Base-by-base conservation (phyloP, 2,113 vertebrate genomes). In the Stercorarius parasiticus region DNA sequence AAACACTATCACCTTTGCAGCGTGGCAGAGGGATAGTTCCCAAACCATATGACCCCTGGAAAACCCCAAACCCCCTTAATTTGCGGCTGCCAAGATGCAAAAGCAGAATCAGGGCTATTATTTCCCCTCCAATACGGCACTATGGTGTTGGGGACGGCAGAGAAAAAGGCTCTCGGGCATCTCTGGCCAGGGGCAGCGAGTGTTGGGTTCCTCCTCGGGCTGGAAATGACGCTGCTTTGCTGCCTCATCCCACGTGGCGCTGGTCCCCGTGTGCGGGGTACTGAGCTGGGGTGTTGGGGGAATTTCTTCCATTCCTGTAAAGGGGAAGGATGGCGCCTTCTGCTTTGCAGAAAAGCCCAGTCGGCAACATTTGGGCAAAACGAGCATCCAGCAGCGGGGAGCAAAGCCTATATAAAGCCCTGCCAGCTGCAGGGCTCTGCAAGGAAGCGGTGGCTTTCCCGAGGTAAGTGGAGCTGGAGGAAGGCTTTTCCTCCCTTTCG, bases 221-320 rank as follows among this genome's bases (percentile, higher is more conserved):
- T 83, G 58, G 83, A 89, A 81, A 38, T 74, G 86, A 61, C 0
- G 1, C 58, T 26, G 58, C 62, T 74, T 22, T 45, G 11, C 56
- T 10, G 4, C 47, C 34, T 55, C 65, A 45, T 27, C 65, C 53
- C 10, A 1, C 43, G 4, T 11, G 0, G 23, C 2, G 2, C 15
- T 7, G 3, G 34, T n/a, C 45, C 42, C 21, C 1, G 0, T 1
- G 29, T 0, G 0, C 5, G 73, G 45, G 67, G 5, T 5, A 4
- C 2, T 0, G 56, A 42, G 45, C 14, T 0, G 7, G 38, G 43
- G 9, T 0, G 0, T 0, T 11, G 17, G 49, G 91, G 59, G 72
- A 22, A 36, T 64, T 86, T 80, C 47, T 29, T 45, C 8, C 26
- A 3, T 82, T 95, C 52, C 61, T 49, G 26, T 1, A 13, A 95